Conservation (phyloP, 2,888 invertebrate species). For the Parapristionchus giblindavisi region DNA sequence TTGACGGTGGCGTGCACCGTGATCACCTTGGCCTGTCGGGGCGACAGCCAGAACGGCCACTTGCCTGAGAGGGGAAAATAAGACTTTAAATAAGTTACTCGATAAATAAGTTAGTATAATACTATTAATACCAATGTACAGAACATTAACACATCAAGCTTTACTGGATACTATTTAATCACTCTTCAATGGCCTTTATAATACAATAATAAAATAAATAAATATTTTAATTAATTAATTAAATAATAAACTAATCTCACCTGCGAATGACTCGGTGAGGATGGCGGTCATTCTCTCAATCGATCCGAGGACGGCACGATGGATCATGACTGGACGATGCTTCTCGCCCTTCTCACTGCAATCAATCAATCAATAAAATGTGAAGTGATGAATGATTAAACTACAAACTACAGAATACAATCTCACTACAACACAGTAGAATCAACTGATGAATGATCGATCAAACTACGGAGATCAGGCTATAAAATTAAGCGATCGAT, state of each 20-base stretch:
- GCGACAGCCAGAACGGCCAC: conserved; percentile 99
- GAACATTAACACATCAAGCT: neutral
- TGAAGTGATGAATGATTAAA: too few relatives aligned
- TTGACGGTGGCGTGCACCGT: conserved; percentile 89
- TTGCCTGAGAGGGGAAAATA: conserved; percentile 75
- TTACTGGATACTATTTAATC: too few relatives aligned
- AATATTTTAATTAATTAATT: too few relatives aligned
- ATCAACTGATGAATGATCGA: neutral
- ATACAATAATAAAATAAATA: neutral
- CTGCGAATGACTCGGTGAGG: conserved; percentile 92
- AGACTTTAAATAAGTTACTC: too few relatives aligned
- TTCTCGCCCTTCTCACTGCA: conserved; percentile 85
- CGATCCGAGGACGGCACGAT: conserved; percentile 94
- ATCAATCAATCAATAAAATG: conserved; percentile 15
- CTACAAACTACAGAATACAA: neutral
- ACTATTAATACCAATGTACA: neutral
- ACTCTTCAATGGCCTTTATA: neutral
- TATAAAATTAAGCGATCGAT: too few relatives aligned
- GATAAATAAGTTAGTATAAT: neutral
- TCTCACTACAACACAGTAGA: neutral
- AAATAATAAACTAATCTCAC: conserved; percentile 70
- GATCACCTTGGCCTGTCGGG: conserved; percentile 86
- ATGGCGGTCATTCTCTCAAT: conserved; percentile 98
- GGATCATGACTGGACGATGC: conserved; percentile 94
- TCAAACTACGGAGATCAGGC: too few relatives aligned